phyloP scores from a whole-genome alignment of 2,113 vertebrate species.

The Steatornis caripensis region DNA sequence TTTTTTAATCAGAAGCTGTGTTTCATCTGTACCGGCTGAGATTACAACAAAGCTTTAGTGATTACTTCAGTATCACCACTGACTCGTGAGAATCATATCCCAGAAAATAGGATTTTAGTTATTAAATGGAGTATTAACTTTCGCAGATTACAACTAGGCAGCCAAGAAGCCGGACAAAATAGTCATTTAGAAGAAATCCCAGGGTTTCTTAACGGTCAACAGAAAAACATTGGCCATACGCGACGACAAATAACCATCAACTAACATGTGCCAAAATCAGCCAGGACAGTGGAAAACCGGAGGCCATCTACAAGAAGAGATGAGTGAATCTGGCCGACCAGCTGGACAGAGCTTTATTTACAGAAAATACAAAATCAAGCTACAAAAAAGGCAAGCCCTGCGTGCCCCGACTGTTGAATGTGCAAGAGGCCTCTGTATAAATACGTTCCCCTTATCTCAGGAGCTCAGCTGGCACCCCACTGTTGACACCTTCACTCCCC shows the following conservation, averaged over 20 bases:
- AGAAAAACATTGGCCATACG: not conserved
- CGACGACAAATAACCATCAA: not conserved
- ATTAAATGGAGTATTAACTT: not conserved
- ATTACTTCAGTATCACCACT: not conserved
- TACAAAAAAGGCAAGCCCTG: not conserved
- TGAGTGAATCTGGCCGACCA: not conserved
- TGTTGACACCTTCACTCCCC: not conserved
- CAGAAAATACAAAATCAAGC: not conserved
- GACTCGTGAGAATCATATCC: not conserved
- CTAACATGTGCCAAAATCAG: not conserved
- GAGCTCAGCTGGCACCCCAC: not conserved
- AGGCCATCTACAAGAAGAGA: not conserved
- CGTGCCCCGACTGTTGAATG: rapidly evolving
- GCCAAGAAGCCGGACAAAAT: rapidly evolving
- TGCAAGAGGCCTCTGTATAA: not conserved
- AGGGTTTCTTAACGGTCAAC: not conserved
- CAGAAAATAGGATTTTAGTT: not conserved
- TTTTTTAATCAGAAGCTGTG: not conserved
- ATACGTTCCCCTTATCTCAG: not conserved
- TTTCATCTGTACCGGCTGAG: not conserved
- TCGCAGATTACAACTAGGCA: not conserved
- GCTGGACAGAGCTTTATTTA: not conserved
- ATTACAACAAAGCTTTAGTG: not conserved
- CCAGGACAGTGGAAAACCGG: not conserved
- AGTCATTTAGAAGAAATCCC: not conserved